A percentile compares a stretch with the other conserved stretches of the same genome.
phyloP scores from a whole-genome alignment of 35 echinoderm and acorn worm genomes.

The Acanthaster planci region DNA sequence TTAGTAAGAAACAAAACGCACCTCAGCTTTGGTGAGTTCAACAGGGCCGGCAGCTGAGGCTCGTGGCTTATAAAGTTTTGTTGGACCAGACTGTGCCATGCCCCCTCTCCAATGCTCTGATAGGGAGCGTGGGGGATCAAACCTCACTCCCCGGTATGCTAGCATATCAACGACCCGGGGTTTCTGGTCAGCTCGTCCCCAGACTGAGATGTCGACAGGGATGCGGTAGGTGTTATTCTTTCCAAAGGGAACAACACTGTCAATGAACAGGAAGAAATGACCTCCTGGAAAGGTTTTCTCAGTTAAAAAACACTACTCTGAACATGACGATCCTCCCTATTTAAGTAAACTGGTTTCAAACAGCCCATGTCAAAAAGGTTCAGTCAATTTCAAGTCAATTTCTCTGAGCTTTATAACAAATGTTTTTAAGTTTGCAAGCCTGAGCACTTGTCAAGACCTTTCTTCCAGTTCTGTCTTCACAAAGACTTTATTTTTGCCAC shows the following conservation, averaged over 20 bases:
- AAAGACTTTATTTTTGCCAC: too few relatives aligned
- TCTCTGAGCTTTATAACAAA: too few relatives aligned
- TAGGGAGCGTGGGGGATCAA: not conserved
- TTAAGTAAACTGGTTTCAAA: constrained; percentile 2
- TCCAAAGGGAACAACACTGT: constrained; percentile 76
- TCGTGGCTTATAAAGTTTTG: constrained; percentile 51
- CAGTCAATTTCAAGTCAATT: too few relatives aligned
- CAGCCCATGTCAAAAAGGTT: not conserved
- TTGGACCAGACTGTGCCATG: constrained; percentile 7
- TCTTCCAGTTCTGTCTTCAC: too few relatives aligned
- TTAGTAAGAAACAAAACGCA: too few relatives aligned
- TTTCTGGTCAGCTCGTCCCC: constrained; percentile 57
- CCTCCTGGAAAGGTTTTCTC: not conserved
- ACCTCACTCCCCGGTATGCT: constrained; percentile 26
- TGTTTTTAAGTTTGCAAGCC: too few relatives aligned
- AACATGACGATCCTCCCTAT: too few relatives aligned
- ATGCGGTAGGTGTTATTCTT: constrained; percentile 70
- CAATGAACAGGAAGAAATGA: constrained; percentile 13
- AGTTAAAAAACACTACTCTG: too few relatives aligned
- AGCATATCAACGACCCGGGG: constrained; percentile 46
- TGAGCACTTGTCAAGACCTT: too few relatives aligned
- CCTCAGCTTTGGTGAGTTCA: constrained; percentile 62
- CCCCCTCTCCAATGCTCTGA: not conserved
- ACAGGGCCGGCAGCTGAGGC: constrained; percentile 49
- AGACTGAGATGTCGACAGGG: constrained; percentile 82